Evolutionary conservation across 2,888 invertebrate species (phyloP).

Genomic region (Xestia xanthographa): DNA sequence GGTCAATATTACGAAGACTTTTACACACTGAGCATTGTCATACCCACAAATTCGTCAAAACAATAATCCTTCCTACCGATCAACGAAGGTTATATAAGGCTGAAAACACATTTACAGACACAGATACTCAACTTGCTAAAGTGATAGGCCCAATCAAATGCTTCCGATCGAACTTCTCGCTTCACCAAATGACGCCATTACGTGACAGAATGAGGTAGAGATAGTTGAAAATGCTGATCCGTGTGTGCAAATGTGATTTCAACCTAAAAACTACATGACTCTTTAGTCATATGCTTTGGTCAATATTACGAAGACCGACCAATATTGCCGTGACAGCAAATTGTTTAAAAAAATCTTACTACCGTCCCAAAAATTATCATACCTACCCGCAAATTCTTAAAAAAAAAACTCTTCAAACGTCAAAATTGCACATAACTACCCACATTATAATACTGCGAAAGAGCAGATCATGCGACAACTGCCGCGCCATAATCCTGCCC

Average conservation of each 20-base stretch:
- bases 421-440: slow-evolving; percentile 75
- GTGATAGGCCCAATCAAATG: not conserved
- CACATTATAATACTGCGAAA: slow-evolving; percentile 81
- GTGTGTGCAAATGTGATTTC: not conserved
- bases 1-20: slow-evolving; percentile 47
- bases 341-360: not conserved
- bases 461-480: slow-evolving; percentile 72
- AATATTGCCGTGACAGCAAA: not conserved
- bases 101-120: not conserved
- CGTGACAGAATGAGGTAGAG: not conserved
- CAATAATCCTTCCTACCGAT: not conserved
- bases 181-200: not conserved
- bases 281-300: not conserved
- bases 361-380: not conserved
- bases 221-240: not conserved
- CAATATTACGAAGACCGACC: not conserved
- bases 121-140: not conserved
- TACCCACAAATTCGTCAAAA: not conserved
- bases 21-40: slow-evolving; percentile 2
- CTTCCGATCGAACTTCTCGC: not conserved
- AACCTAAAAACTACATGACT: not conserved
- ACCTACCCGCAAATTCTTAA: not conserved
- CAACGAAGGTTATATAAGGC: not conserved
- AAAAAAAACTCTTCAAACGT: not conserved
- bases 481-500: slow-evolving; percentile 74